Percentiles rank a stretch among this genome's conserved stretches.
Evolutionary conservation across 2,113 vertebrate genomes (phyloP).

Genomic region (Emydura subglobosa): DNA sequence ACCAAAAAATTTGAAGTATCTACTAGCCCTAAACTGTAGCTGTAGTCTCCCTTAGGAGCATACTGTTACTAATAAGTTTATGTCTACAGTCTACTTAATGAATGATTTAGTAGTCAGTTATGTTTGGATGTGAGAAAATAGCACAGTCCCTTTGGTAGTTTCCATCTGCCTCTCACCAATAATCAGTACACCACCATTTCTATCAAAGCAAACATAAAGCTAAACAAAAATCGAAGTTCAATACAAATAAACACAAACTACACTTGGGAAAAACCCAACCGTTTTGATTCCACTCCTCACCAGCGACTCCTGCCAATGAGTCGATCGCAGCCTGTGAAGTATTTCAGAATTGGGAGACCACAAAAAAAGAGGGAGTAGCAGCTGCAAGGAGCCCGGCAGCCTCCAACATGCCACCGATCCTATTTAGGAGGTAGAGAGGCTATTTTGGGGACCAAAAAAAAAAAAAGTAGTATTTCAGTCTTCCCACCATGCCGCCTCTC

Average conservation of each 20-base stretch:
- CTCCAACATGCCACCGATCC: not conserved
- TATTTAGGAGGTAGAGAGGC: not conserved
- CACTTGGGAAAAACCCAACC: not conserved
- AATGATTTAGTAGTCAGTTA: not conserved
- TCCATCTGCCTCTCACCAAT: constrained; percentile 33
- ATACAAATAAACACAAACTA: not conserved
- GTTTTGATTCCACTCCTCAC: not conserved
- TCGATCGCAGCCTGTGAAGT: not conserved
- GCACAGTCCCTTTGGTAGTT: not conserved
- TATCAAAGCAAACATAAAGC: constrained; percentile 19
- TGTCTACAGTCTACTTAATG: not conserved
- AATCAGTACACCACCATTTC: constrained; percentile 51
- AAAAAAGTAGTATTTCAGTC: too few relatives aligned
- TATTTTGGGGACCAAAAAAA: not conserved
- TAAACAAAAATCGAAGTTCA: not conserved
- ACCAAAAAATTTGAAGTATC: not conserved
- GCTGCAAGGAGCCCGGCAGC: constrained; percentile 29
- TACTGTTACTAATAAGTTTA: not conserved
- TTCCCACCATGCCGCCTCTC: not conserved
- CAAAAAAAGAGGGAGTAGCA: constrained; percentile 72
- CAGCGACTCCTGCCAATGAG: not conserved
- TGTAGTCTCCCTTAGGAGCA: not conserved
- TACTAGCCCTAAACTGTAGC: not conserved
- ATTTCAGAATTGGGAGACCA: not conserved
- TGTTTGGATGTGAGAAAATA: not conserved